A percentile compares a stretch with the other conserved stretches of the same genome.
These are phyloP conservation scores for Psephotus haematonotus DNA, from an alignment of 2,113 vertebrate species.

Conservation along the genomic window DNA sequence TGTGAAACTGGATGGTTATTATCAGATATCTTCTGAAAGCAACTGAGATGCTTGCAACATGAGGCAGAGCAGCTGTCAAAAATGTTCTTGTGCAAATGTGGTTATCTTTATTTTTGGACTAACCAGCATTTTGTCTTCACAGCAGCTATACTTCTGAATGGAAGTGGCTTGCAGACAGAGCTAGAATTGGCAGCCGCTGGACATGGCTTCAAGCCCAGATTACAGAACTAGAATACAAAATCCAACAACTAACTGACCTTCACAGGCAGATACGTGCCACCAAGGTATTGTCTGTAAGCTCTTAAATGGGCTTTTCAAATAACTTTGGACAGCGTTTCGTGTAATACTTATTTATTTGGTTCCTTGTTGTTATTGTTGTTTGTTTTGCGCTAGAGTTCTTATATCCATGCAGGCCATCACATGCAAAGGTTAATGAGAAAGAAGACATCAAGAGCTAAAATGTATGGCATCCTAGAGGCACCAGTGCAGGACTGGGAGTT, in stretches of 20 bases:
- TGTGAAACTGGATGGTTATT: slow-evolving; percentile 38
- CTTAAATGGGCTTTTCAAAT: slow-evolving; percentile 5
- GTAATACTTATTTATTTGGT: neutral
- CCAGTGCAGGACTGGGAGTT: neutral
- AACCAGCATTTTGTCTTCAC: slow-evolving; percentile 72
- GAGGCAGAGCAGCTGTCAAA: slow-evolving; percentile 61
- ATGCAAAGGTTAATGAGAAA: neutral
- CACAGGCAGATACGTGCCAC: slow-evolving; percentile 84
- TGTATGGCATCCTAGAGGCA: neutral
- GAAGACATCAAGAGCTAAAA: neutral
- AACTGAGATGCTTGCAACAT: slow-evolving; percentile 47
- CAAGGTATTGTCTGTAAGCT: slow-evolving; percentile 82
- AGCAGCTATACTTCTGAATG: slow-evolving; percentile 81
- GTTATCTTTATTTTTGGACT: slow-evolving; percentile 69
- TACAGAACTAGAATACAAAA: slow-evolving; percentile 88
- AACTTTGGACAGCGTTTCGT: neutral
- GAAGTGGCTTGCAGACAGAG: slow-evolving; percentile 88
- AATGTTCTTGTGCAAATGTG: slow-evolving; percentile 61
- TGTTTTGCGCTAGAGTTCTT: neutral
- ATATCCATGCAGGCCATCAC: neutral
- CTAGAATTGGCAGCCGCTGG: slow-evolving; percentile 90
- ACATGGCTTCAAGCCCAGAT: slow-evolving; percentile 92
- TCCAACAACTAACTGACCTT: slow-evolving; percentile 83
- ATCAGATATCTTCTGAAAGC: slow-evolving; percentile 55
- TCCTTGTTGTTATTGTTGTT: neutral